Evolutionary conservation across 2,797 vertebrate genomes (phyloP), one percentile per base, ranked within the genome.

Genomic region (Leptoclinus maculatus): DNA sequence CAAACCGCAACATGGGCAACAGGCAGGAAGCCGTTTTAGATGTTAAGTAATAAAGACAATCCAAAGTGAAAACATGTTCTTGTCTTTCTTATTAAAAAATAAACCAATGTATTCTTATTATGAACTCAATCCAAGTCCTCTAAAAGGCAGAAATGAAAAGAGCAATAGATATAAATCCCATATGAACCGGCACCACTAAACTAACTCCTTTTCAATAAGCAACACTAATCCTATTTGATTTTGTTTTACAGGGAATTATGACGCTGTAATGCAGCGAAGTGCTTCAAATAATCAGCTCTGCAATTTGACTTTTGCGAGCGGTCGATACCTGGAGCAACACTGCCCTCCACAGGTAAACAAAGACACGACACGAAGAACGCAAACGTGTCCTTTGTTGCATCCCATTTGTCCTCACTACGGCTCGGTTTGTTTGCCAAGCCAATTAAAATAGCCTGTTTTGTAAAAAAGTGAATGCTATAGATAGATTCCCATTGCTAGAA

Each of bases 301-400:
- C 66, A 77, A 34, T 86, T 77, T 64, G 59, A 80, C 64, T 76
- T 36, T 23, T 11, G 36, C 13, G 59, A 56, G 57, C 8, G 2
- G 27, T 21, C 60, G 11, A 90, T 86, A 45, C 60, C 66, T 94
- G n/a, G 88, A 91, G 85, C 94, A 94, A 94, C 87, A 95, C 91
- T 95, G 94, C 94, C 94, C 89, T 83, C 95, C 88, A 68, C 71
- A 91, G 95, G 90, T 49, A 11, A 21, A 72, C 36, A 32, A 11
- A 43, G 43, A 39, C 21, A 83, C 3, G 43, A 63, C 83, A 79
- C 25, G 38, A 59, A 27, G 23, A 79, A 66, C 54, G 45, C 17
- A n/a, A 59, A 63, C 29, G 62, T 3, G 45, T 57, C 13, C 54
- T 43, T 32, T 10, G 34, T 27, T 77, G 60, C 66, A 63, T 85